Evolutionary conservation across 2,113 vertebrate genomes (phyloP), one percentile per base, ranked within the genome.

Genomic region (Opisthocomus hoazin): DNA sequence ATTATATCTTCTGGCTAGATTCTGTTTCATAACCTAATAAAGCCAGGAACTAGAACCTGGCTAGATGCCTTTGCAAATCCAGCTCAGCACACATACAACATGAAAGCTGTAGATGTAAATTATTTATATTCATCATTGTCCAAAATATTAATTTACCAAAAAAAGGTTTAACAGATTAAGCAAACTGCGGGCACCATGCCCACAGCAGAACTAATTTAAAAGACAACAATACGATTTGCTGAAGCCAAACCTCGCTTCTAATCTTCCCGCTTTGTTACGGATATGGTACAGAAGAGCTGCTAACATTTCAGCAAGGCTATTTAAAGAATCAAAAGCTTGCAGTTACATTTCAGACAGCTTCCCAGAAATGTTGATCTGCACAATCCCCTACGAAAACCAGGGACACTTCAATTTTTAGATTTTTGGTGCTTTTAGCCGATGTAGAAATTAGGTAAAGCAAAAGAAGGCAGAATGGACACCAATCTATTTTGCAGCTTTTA

Each of bases 11-110:
- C 85, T 93, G 86, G 88, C 92, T 86, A 94, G 87, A 81, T 82
- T 95, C 51, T 93, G 89, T 70, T 92, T 93, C 93, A 88, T 86
- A 94, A 91, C 95, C 84, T 93, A 95, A 97, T 95, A 95, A 96
- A 96, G 84, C 24, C 46, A 85, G 64, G 87, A 91, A 93, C 89
- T 94, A 94, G 71, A 93, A 60, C 78, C 83, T 96, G 84, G 91
- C 76, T 81, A 19, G 54, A 89, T 84, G 73, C 84, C 90, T 97
- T 74, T 89, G 77, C 39, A 80, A 88, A 84, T 87, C 69, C 84
- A 90, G 65, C 58, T 94, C 56, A 90, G 76, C 21, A 23, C 95
- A 92, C 83, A 73, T 54, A 73, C 37, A 86, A 82, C 50, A 89
- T 69, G 87, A 94, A 96, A 82, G 75, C 37, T 76, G 70, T 18